phyloP scores from a whole-genome alignment of 2,113 vertebrate genomes.

The Clarias magur region DNA sequence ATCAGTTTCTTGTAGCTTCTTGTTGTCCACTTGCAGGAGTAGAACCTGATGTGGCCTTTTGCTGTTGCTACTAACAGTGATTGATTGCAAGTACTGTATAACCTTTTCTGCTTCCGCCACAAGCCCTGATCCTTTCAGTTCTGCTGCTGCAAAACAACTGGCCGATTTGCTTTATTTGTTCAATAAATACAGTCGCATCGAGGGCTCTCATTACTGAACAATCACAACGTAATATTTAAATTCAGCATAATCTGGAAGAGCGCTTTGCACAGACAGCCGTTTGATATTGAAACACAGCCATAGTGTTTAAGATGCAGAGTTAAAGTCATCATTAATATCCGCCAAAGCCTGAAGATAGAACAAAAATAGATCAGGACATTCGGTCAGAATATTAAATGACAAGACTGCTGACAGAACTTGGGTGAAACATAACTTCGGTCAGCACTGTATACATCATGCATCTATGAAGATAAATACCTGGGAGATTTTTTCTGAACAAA shows the following conservation, averaged over 20 bases:
- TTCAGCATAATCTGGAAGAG: not conserved
- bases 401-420: too few species aligned
- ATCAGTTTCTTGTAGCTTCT: too few species aligned
- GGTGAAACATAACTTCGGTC: too few species aligned
- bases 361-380: not conserved
- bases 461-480: not conserved
- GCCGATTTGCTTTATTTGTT: not conserved
- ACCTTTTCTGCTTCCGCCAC: not conserved
- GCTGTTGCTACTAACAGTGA: not conserved
- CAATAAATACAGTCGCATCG: not conserved
- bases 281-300: not conserved
- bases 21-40: too few species aligned
- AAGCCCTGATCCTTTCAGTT: not conserved
- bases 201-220: not conserved
- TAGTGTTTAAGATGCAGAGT: not conserved
- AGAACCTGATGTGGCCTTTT: too few species aligned
- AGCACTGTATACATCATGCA: not conserved
- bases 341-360: not conserved
- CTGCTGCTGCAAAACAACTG: not conserved
- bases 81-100: not conserved
- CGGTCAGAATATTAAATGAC: not conserved
- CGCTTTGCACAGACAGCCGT: not conserved
- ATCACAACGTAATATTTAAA: not conserved
- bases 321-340: not conserved
- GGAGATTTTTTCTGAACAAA: not conserved